Conservation (phyloP, 2,888 invertebrate genomes). For the Serripes groenlandicus region DNA sequence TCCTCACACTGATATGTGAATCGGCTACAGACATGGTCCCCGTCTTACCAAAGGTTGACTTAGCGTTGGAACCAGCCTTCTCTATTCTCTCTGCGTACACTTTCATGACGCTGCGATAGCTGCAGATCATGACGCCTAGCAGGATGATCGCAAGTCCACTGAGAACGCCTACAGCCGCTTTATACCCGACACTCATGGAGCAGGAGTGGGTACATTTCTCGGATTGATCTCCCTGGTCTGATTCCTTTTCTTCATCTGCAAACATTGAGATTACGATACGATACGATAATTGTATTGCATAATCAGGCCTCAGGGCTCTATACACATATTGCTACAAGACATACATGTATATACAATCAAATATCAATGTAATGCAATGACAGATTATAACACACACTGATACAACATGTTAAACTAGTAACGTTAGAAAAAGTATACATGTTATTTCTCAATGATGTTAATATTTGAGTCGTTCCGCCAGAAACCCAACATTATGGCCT, state of each 20-base stretch:
- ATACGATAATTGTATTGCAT: too few species aligned
- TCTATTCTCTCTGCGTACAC: background rate
- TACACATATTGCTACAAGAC: too few species aligned
- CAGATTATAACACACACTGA: background rate
- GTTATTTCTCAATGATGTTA: too few species aligned
- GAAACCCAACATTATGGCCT: too few species aligned
- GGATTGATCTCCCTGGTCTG: background rate
- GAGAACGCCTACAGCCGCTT: background rate
- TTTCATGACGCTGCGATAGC: constrained; percentile 4
- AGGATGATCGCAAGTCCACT: constrained; percentile 1
- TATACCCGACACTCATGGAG: background rate
- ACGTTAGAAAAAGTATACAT: background rate
- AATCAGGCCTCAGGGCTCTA: too few species aligned
- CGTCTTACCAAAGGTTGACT: background rate
- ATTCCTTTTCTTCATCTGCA: background rate
- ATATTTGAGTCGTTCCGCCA: background rate
- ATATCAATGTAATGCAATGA: background rate
- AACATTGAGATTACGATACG: background rate
- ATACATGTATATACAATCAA: too few species aligned
- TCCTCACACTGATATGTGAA: background rate
- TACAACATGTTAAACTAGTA: background rate
- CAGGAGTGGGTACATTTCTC: background rate
- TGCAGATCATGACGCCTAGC: constrained; percentile 1
- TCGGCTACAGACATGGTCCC: background rate
- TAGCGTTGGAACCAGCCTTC: background rate